Conservation (phyloP, 2,113 vertebrate genomes). For the Takifugu flavidus region DNA sequence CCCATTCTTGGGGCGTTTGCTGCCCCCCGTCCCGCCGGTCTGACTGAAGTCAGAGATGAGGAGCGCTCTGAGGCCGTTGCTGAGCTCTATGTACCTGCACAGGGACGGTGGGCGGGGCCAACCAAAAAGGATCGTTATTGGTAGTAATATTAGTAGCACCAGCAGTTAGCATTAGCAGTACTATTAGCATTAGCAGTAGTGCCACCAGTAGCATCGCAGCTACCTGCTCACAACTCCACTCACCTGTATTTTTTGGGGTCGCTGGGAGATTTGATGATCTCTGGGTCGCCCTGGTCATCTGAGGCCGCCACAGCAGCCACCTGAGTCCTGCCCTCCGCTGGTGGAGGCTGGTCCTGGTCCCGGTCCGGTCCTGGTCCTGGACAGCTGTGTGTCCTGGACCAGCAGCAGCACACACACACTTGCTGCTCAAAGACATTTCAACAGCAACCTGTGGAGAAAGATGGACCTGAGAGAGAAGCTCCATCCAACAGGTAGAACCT, state of each 20-base stretch:
- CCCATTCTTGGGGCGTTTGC: conserved; percentile 25
- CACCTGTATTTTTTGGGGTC: conserved; percentile 96
- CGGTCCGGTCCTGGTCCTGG: conserved; percentile 9
- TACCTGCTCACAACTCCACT: conserved; percentile 3
- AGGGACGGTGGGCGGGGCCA: no score
- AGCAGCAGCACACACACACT: conserved; percentile 44
- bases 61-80: conserved; percentile 86
- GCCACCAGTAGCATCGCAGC: no score
- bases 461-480: no score
- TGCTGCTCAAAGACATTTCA: conserved; percentile 73
- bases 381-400: conserved; percentile 15
- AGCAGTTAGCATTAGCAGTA: no score
- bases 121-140: no score
- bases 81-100: conserved; percentile 85
- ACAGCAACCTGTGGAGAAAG: background rate
- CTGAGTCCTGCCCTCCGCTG: conserved; percentile 17
- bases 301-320: conserved; percentile 19
- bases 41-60: conserved; percentile 91
- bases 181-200: no score
- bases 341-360: conserved; percentile 58
- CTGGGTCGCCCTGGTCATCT: conserved; percentile 75
- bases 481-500: no score
- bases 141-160: no score
- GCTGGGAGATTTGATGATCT: conserved; percentile 89
- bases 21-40: conserved; percentile 32